Base-by-base conservation (phyloP, 2,797 vertebrate species). In the Anniella stebbinsi region DNA sequence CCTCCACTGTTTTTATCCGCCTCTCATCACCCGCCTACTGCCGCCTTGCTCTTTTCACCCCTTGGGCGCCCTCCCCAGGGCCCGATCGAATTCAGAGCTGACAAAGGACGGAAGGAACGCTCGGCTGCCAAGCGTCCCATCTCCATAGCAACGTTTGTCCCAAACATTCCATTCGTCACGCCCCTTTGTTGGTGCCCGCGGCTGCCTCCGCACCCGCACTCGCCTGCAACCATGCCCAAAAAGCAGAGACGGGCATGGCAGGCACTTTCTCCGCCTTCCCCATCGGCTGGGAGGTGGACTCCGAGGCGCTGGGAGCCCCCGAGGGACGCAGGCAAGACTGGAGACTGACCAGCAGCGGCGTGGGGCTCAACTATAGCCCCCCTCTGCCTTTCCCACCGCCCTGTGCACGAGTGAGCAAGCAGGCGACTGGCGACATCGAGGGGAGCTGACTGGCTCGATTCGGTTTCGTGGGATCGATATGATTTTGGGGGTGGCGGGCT, bases 271-370 rank as follows among this genome's bases (percentile, higher is more conserved):
- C 86, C n/a, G 86, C 87, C 51, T 84, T 60, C 69, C 28, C 80
- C 57, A 76, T 18, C 15, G 88, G 75, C 4, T 45, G 88, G 72
- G 48, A 87, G 33, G 73, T 41, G 1, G 73, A 92, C 76, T 9
- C 81, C 30, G 70, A 88, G 38, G 1, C 94, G 80, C 51, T 92
- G 86, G 91, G 85, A 80, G 51, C 60, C 1, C 30, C 70, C 69
- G 83, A 81, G 92, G 80, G 51, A 1, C 87, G 77, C 88, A 63
- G 92, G 85, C 93, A 88, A 48, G 87, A 66, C 80, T 93, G 96
- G 96, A 90, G 60, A 54, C 92, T 93, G 82, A 97, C 94, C 38
- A 97, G 96, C 88, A 96, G 94, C 7, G 95, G 95, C 1, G 83
- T 96, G 48, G 96, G 94, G 84, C 95, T 95, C 60, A 92, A 92